Evolutionary conservation across 1,140 invertebrate genomes (phyloP).

Genomic region (Ceratitis capitata): DNA sequence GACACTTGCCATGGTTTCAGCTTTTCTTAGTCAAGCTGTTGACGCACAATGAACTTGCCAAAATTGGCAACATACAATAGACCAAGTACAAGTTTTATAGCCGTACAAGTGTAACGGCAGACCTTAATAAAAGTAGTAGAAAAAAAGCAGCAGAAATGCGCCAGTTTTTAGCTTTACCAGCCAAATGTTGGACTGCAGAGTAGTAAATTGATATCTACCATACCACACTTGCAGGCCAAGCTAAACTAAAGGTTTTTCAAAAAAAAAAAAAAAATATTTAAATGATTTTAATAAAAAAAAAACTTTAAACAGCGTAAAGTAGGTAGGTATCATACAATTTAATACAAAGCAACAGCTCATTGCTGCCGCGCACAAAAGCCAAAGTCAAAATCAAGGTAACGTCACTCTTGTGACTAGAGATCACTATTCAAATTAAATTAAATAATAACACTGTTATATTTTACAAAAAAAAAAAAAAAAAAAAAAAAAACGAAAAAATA

Average conservation of each 20-base stretch:
- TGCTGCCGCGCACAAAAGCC: neutral
- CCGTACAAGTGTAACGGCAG: neutral
- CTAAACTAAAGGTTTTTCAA: neutral
- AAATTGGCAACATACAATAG: conserved; percentile 4
- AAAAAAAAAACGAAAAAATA: no score
- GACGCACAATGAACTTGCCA: neutral
- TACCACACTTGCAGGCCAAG: neutral
- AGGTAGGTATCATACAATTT: neutral
- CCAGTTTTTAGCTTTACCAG: no score
- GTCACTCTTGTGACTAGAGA: neutral
- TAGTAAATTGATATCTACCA: no score
- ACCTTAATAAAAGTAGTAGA: neutral
- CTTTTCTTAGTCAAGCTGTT: neutral
- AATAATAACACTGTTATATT: no score
- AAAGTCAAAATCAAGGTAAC: conserved; percentile 18
- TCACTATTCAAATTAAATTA: no score
- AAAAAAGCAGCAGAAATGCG: no score
- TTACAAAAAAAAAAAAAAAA: no score
- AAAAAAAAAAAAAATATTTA: neutral
- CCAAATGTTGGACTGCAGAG: no score
- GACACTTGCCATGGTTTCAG: no score
- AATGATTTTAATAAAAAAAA: neutral
- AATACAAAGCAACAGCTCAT: neutral
- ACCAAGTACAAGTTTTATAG: neutral
- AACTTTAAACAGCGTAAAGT: neutral